A percentile compares a stretch with the other conserved stretches of the same genome.
phyloP scores from a whole-genome alignment of 2,113 vertebrate species.

The Toxotes jaculatrix region DNA sequence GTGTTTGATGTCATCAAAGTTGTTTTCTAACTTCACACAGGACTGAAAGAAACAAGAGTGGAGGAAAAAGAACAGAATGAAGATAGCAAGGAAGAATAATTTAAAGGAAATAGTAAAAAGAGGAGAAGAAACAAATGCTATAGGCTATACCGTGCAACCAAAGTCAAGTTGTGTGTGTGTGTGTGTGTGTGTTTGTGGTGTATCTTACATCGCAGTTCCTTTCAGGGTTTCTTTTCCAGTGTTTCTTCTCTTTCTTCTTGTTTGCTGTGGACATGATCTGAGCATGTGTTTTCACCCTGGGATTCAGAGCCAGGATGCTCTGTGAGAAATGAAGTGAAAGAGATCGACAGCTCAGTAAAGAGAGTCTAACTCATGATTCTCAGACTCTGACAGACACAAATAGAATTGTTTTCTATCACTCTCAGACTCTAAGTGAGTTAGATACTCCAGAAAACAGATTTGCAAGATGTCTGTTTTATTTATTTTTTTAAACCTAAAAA shows the following conservation, averaged over 20 bases:
- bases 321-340: conserved; percentile 60
- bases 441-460: background rate
- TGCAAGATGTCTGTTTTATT: too few relatives aligned
- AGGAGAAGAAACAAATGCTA: conserved; percentile 14
- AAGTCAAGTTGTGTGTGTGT: background rate
- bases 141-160: background rate
- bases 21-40: conserved; percentile 93
- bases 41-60: conserved; percentile 65
- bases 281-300: conserved; percentile 85
- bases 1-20: conserved; percentile 96
- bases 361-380: background rate
- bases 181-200: background rate
- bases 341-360: background rate
- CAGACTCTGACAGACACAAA: background rate
- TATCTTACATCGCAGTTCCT: conserved; percentile 88
- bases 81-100: background rate
- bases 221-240: conserved; percentile 92
- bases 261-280: conserved; percentile 86
- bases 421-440: background rate
- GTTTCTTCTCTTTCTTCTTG: conserved; percentile 91
- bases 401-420: background rate
- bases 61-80: background rate
- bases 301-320: conserved; percentile 91
- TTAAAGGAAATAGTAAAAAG: background rate
- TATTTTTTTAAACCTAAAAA: too few relatives aligned